Evolutionary conservation across 1,140 invertebrate species (phyloP), one percentile per base, ranked within the genome.

Genomic region (Ostrea denselamellosa): DNA sequence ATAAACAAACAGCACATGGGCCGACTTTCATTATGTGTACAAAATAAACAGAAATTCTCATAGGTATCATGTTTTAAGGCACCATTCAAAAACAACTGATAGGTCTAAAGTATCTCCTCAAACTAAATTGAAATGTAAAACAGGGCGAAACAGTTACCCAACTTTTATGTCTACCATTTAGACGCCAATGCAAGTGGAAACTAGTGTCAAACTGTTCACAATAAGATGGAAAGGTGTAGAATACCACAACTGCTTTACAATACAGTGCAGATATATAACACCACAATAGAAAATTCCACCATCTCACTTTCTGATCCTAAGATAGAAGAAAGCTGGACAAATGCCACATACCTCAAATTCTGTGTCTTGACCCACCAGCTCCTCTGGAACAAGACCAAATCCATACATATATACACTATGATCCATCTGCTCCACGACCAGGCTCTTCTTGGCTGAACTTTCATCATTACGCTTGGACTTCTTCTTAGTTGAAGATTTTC

Each of bases 321-420:
- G 14, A 34, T 5, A 28, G 10, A 34, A 34, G 9, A 28, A 71
- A 71, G 68, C 68, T 71, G 68, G 68, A 71, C 68, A 28, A 28
- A 28, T 71, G 54, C 34, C 44, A 87, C 86, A 58, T 84, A 87
- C 86, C 86, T 87, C 86, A 68, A 87, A 87, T 65, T 87, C 86
- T 56, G 83, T 58, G 62, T 84, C 86, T 17, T 28, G 53, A 62
- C 25, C 52, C 19, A 56, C 52, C 34, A 87, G 10, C 19, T 87
- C 81, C 14, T 65, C 56, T 19, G 58, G 77, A 52, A 87, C 52
- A 28, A 65, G 51, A 56, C 81, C 86, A 87, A 84, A 83, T n/a
- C 86, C 86, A 84, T 65, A 44, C 54, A 65, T 71, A 52, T 83
- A 83, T 8, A 58, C 12, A 58, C 34, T 19, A 4, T 83, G 10